Conservation (phyloP, 2,113 vertebrate species). For the Platycercus adscitus region DNA sequence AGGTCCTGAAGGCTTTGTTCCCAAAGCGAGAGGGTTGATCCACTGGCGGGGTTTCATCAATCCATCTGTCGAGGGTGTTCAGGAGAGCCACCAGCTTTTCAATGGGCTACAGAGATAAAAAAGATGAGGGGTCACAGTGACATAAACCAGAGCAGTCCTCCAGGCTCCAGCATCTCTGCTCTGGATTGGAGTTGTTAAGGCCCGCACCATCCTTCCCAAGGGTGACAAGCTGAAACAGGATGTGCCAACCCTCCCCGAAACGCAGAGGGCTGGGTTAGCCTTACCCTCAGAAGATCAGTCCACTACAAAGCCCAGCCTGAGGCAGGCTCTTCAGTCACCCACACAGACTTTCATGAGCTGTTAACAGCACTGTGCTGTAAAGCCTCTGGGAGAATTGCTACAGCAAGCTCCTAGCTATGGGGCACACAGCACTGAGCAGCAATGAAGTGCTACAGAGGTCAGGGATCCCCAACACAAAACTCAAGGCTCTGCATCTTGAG, state of each 20-base stretch:
- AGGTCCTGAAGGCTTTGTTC: slow-evolving; percentile 96
- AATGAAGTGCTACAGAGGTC: neutral
- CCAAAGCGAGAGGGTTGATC: slow-evolving; percentile 98
- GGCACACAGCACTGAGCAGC: neutral
- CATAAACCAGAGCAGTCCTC: neutral
- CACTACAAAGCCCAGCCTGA: neutral
- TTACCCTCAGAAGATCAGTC: neutral
- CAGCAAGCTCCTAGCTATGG: neutral
- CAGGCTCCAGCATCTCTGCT: neutral
- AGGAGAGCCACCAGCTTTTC: slow-evolving; percentile 88
- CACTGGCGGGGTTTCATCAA: slow-evolving; percentile 91
- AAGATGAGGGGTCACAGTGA: neutral
- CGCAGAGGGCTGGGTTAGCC: neutral
- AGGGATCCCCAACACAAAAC: neutral
- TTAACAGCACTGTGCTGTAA: neutral
- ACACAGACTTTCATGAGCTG: neutral
- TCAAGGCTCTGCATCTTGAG: neutral
- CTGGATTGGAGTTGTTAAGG: neutral
- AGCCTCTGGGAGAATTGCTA: neutral
- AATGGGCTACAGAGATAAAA: slow-evolving; percentile 77
- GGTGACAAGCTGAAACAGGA: neutral
- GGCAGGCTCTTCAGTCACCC: neutral
- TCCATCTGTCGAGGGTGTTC: slow-evolving; percentile 92
- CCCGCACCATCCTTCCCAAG: neutral
- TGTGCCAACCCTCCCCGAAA: neutral